Evolutionary conservation across 1,140 invertebrate species (phyloP), one percentile per base, ranked within the genome.

Genomic region (Ceratina japonica): DNA sequence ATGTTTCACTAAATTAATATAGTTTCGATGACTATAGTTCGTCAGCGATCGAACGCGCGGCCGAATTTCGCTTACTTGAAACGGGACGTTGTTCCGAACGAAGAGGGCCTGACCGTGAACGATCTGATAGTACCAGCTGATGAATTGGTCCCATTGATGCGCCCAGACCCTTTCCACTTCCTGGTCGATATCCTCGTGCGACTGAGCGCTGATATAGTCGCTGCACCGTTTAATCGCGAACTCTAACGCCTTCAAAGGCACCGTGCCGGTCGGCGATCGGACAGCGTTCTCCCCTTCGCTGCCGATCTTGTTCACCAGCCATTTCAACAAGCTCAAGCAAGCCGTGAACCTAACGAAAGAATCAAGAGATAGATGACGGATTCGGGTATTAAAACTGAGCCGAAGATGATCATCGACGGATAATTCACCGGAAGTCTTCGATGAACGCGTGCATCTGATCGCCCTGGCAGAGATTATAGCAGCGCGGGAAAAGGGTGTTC

Each of bases 361-460:
- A 22, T 44, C 13, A 16, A 2, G 2, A 49, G 22, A 24, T 27
- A 56, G 16, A 31, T 54, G 3, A 2, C 16, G 15, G 15, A 37
- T 31, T 1, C 18, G 10, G 13, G 3, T 18, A 18, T 27, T 20
- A 5, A 18, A 52, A n/a, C 0, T 5, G 12, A 31, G 5, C 8
- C 18, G 20, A 1, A 31, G 27, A 66, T 22, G 13, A n/a, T 69
- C 31, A 2, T 13, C 20, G 1, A 0, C 3, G n/a, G n/a, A 31
- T 31, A 27, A 10, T 68, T 86, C 85, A 91, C 92, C 91, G 87
- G 87, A 97, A 99, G 90, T 98, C 97, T 80, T 98, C 97, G 62
- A 97, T 94, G 87, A 98, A 98, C 76, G 97, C 96, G 80, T 95
- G 94, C 88, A 97, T 94, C 87, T 98, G 98, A 85, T 98, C 97